Evolutionary conservation across 23 tunicate genomes (phyloP), one percentile per base, ranked within the genome.

Genomic region (Halocynthia roretzi): DNA sequence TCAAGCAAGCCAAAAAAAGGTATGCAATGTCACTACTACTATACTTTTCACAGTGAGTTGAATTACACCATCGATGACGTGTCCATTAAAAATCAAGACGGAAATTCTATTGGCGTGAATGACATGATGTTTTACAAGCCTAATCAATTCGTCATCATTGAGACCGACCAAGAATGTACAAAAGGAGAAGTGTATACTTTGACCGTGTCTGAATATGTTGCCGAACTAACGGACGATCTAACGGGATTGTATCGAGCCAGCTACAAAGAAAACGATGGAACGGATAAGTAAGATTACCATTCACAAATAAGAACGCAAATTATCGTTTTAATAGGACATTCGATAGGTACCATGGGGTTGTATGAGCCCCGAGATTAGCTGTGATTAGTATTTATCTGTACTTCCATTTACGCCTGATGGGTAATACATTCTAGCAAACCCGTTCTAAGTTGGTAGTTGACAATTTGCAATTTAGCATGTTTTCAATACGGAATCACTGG

Each of bases 231-330:
- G 19, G 72, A 81, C 76, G 88, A 84, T 76, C 54, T 89, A 57
- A 61, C 67, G 21, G 96, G 96, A 6, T 40, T 89, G 8, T 89
- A 83, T 71, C 65, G 96, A 61, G 83, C 85, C 54, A 84, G 80
- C 58, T 83, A 83, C 78, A 68, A 54, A 8, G 73, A 89, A 50
- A 80, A 75, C 56, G 21, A 50, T 23, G 96, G 96, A 51, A 80
- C 60, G 10, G 31, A 61, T 48, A 80, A 81, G 96, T 88, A 72
- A 87, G 83, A 62, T 0, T 7, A 2, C 17, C 4, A 58, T 58
- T 58, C 63, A 58, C 15, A 58, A 15, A 58, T 4, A 72, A 68
- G 20, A 17, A 18, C 20, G 21, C 72, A 21, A 17, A 17, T 17
- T 18, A 68, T 72, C 2, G 11, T 49, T 72, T 2, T 2, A 44